Evolutionary conservation across 2,888 invertebrate genomes (phyloP), one percentile per base, ranked within the genome.

Genomic region (Nasonia oneida): DNA sequence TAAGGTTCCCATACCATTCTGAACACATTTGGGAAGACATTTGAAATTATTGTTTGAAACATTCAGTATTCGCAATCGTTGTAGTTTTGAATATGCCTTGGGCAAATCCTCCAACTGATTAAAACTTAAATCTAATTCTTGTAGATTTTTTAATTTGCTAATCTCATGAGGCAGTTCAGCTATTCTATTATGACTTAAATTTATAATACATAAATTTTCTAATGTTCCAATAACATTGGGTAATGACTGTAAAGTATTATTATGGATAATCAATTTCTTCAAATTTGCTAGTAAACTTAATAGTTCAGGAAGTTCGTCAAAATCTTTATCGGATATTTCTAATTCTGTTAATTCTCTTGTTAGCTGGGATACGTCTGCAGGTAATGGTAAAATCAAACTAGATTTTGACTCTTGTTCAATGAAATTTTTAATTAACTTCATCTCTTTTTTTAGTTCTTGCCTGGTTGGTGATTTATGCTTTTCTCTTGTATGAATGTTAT

Each of bases 21-120:
- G 29, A 33, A 88, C 29, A 57, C 88, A 88, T 14, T 73, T 33
- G 39, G 88, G 88, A 81, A 88, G 10, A 18, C 15, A 1, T 29
- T 29, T 77, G 64, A 88, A 86, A 2, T 71, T 77, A 23, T 88
- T 88, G 29, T 75, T 53, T 23, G 87, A 87, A 29, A 88, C 77
- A 73, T 87, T 50, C 6, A 88, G 81, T 8, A 61, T 10, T 67
- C 75, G 84, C 14, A 88, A 50, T 50, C 67, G 37, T 70, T 84
- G 75, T 42, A 88, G 70, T 12, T 86, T 83, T 37, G 12, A 3
- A 81, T 64, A 87, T 33, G 80, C 78, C 15, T 39, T 8, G 18
- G 87, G 87, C 8, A 88, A 83, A 64, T 80, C 37, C 2, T 53
- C 33, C 53, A 87, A 81, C 50, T 81, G 6, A 74, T 88, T 87